Evolutionary conservation across 2,797 vertebrate species (phyloP).

Genomic region (Melanotaenia boesemani): DNA sequence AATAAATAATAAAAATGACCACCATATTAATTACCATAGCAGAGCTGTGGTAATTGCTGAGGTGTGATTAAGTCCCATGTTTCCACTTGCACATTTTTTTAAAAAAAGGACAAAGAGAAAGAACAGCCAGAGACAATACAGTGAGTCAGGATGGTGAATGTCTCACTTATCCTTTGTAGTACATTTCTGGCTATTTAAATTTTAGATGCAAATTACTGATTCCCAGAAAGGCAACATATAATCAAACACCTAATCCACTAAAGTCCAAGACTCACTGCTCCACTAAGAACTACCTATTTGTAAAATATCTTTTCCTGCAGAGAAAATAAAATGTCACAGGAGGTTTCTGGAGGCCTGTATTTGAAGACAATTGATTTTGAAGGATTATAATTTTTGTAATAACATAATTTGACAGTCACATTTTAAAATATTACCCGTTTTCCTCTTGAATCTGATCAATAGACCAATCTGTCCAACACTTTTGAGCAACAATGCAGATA

Average conservation of each 20-base stretch:
- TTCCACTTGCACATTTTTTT: not conserved
- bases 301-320: conserved; percentile 2
- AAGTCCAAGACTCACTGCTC: conserved; percentile 33
- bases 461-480: too few species aligned
- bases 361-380: too few species aligned
- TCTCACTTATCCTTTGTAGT: conserved; percentile 18
- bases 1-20: conserved; percentile 4
- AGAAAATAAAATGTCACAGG: too few species aligned
- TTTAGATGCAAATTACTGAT: conserved; percentile 6
- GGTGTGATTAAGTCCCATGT: conserved; percentile 38
- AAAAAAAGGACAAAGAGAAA: not conserved
- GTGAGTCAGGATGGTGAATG: conserved; percentile 6
- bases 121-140: conserved; percentile 7
- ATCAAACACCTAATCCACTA: conserved; percentile 47
- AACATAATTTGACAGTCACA: too few species aligned
- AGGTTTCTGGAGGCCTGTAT: too few species aligned
- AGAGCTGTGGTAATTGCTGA: conserved; percentile 40
- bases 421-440: too few species aligned
- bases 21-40: not conserved
- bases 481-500: too few species aligned
- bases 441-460: too few species aligned
- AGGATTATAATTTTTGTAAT: too few species aligned
- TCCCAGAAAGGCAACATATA: conserved; percentile 13
- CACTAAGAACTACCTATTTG: not conserved
- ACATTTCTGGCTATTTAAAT: not conserved